Percentiles rank a stretch among this genome's conserved stretches.
These are phyloP conservation scores for Laticauda colubrina DNA, from an alignment of 2,113 vertebrate genomes.

Conservation along the genomic window DNA sequence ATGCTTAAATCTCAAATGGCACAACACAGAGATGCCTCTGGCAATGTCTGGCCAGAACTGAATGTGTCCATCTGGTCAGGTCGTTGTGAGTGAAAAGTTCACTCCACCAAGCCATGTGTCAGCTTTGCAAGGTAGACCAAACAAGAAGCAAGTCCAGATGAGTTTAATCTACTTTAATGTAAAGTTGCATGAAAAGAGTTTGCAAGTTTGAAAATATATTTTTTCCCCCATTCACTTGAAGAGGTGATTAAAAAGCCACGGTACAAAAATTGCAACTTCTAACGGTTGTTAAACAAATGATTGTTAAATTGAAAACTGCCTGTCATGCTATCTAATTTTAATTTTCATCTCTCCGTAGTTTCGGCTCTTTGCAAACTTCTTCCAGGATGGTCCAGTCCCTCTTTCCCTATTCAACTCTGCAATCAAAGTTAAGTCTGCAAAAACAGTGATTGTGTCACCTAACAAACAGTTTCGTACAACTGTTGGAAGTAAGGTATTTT, in stretches of 20 bases:
- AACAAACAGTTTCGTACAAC: constrained; percentile 88
- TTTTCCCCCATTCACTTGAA: background rate
- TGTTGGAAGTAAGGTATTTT: constrained; percentile 88
- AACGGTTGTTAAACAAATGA: background rate
- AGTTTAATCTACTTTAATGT: background rate
- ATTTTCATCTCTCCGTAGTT: constrained; percentile 74
- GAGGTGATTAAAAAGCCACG: background rate
- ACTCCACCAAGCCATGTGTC: background rate
- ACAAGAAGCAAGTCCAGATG: background rate
- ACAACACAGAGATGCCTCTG: background rate
- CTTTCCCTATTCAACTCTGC: constrained; percentile 58
- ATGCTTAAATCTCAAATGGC: background rate
- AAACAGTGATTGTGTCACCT: constrained; percentile 78
- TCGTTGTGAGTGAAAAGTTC: background rate
- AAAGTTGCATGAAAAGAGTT: background rate
- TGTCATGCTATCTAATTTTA: constrained; percentile 23
- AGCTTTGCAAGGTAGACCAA: background rate
- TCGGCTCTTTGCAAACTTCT: constrained; percentile 84
- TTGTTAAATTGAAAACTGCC: background rate
- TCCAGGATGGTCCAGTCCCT: constrained; percentile 76
- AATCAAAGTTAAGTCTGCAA: constrained; percentile 84
- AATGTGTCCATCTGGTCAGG: background rate
- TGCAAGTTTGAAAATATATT: background rate
- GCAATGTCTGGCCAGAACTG: background rate
- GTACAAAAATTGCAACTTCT: background rate